A percentile compares a stretch with the other conserved stretches of the same genome.
Evolutionary conservation across 2,113 vertebrate species (phyloP).

Genomic region (Tupaia chinensis): DNA sequence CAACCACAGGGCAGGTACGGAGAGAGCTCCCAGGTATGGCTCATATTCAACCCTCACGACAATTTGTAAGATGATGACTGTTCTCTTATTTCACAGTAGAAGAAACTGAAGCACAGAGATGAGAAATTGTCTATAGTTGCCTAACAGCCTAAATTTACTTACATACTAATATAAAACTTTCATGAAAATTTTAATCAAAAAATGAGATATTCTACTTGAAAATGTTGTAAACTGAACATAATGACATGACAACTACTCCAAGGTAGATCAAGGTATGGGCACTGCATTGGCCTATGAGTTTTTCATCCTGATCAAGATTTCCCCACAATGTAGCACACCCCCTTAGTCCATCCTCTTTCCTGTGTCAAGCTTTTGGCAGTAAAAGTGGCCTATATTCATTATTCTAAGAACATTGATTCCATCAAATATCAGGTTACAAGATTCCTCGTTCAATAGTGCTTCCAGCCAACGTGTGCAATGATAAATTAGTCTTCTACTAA

Average conservation of each 20-base stretch:
- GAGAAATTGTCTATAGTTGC: not conserved
- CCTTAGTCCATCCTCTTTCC: rapidly evolving
- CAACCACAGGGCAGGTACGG: no score
- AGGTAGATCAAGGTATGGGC: not conserved
- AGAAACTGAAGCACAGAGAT: not conserved
- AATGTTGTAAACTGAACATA: not conserved
- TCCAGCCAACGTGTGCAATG: not conserved
- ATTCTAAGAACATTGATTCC: not conserved
- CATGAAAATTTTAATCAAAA: not conserved
- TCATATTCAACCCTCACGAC: not conserved
- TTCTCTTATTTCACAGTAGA: not conserved
- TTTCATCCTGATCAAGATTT: not conserved
- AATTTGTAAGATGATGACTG: not conserved
- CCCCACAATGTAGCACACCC: rapidly evolving
- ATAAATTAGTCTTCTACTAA: not conserved
- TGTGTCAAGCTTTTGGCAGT: not conserved
- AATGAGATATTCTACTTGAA: not conserved
- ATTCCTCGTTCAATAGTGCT: not conserved
- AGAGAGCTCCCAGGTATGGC: no score
- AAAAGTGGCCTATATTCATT: not conserved
- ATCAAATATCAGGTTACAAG: not conserved
- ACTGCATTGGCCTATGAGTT: no score
- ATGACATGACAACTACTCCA: not conserved
- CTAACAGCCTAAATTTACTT: not conserved
- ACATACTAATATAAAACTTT: not conserved